Evolutionary conservation across 2,113 vertebrate genomes (phyloP), one percentile per base, ranked within the genome.

Genomic region (Peromyscus leucopus): DNA sequence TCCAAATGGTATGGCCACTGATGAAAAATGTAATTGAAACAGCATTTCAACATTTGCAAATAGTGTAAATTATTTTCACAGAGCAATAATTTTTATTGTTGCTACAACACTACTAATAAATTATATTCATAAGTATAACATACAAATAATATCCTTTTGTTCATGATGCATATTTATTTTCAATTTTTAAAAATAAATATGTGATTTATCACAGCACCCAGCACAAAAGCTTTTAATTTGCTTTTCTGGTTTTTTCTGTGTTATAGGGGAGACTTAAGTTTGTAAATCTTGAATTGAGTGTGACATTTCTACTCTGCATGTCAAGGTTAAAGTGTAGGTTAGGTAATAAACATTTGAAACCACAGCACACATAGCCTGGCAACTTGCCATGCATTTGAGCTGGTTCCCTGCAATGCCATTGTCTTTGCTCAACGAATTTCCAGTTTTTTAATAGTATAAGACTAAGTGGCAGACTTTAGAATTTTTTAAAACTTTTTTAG

Each of bases 261-360:
- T 79, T 88, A 90, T 71, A 95, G 33, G 79, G 17, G 31, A 88
- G 48, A 96, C 42, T 85, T 94, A 75, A 69, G 48, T 92, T 96
- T 94, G 51, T 94, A 92, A 93, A 95, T 97, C 57, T 93, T 82
- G 75, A 93, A 67, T 78, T 92, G 46, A 94, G 33, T 28, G 42
- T 78, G 55, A 48, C 76, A 82, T 96, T 95, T 94, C 67, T 95
- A 65, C 31, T 90, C 59, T 42, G 17, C 26, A 78, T 63, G 42
- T 55, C 61, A 97, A 95, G 46, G 26, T 76, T 85, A 21, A 96
- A 86, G 84, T 94, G 67, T 85, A 85, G 80, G 85, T 7, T 90
- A 92, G 26, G 15, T 85, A 92, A 90, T 93, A 96, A 92, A 88
- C 85, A 92, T 92, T 92, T 76, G 63, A 94, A 96, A 96, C 59